These are phyloP conservation scores for Gymnoscopelus microlampas DNA, from an alignment of 2,797 vertebrate genomes.

Conservation along the genomic window DNA sequence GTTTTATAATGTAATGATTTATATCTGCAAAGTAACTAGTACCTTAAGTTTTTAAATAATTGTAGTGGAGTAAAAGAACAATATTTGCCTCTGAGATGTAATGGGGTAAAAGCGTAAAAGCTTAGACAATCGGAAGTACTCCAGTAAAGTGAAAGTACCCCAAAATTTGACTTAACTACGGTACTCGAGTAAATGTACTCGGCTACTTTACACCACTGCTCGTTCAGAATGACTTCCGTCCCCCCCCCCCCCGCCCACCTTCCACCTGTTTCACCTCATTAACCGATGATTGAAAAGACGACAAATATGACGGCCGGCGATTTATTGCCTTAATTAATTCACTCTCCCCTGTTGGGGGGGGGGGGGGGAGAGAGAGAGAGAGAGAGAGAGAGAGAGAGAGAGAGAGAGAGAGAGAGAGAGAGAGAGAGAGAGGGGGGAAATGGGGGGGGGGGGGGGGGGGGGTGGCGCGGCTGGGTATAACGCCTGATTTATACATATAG, in stretches of 20 bases:
- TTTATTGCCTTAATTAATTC: slow-evolving; percentile 78
- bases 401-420: slow-evolving; percentile 9
- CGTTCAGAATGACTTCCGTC: not conserved
- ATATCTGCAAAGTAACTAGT: no score
- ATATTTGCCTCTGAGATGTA: not conserved
- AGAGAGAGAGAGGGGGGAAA: not conserved
- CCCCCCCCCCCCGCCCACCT: slow-evolving; percentile 14
- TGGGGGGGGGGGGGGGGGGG: no score
- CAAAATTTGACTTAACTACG: not conserved
- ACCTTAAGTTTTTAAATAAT: no score
- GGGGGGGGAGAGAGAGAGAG: slow-evolving; percentile 39
- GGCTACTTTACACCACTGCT: not conserved
- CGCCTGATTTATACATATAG: no score
- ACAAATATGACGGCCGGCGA: slow-evolving; percentile 72
- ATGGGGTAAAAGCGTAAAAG: no score
- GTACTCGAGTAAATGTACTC: slow-evolving; percentile 6
- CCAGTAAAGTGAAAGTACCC: no score
- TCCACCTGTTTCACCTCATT: slow-evolving; percentile 67
- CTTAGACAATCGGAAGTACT: no score
- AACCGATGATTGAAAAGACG: slow-evolving; percentile 72
- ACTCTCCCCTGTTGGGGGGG: slow-evolving; percentile 64
- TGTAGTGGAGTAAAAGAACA: no score
- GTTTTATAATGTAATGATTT: no score
- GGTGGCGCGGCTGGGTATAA: no score
- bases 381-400: slow-evolving; percentile 38